phyloP scores from a whole-genome alignment of 2,113 vertebrate species.

The Ceyx margarethae region DNA sequence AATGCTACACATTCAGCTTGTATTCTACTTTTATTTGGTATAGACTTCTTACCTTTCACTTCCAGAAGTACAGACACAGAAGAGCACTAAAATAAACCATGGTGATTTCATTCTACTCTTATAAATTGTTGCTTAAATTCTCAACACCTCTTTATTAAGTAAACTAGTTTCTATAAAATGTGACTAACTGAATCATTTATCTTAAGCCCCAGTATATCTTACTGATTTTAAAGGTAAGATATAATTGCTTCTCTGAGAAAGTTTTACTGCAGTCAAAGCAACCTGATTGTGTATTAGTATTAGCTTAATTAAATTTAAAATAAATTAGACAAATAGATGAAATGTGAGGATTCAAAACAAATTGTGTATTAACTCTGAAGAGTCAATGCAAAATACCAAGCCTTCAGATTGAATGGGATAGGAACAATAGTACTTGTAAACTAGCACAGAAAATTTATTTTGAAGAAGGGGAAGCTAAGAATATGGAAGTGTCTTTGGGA shows the following conservation, averaged over 20 bases:
- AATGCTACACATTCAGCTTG: neutral
- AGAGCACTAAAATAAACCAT: neutral
- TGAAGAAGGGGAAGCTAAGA: neutral
- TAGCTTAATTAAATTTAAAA: neutral
- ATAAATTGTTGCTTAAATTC: neutral
- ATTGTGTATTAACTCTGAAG: neutral
- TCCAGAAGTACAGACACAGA: neutral
- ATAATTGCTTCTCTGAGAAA: conserved; percentile 6
- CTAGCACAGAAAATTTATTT: neutral
- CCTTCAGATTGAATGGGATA: neutral
- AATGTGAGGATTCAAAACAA: neutral
- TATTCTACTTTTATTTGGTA: neutral
- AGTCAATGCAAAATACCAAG: neutral
- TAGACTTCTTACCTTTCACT: neutral
- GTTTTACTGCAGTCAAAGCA: neutral
- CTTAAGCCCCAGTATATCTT: neutral
- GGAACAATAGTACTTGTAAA: neutral
- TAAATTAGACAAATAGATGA: neutral
- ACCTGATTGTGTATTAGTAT: neutral
- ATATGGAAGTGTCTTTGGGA: neutral
- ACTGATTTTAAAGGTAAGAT: neutral
- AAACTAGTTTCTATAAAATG: conserved; percentile 17
- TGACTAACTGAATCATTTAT: neutral
- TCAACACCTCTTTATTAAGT: conserved; percentile 2
- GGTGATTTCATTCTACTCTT: neutral